Conservation (phyloP, 2,888 invertebrate species). For the Mythimna loreyi region DNA sequence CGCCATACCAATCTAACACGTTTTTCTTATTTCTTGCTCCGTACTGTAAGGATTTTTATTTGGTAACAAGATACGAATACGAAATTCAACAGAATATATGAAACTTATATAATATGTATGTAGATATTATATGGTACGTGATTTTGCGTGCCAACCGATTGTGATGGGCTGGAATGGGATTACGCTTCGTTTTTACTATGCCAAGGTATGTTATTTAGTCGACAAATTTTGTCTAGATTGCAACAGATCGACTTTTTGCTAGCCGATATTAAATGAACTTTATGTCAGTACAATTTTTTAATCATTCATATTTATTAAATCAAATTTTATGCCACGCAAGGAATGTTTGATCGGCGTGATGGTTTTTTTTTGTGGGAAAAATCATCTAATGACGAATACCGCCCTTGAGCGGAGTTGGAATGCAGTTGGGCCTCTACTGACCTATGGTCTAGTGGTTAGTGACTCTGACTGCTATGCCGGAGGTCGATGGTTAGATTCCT, state of each 20-base stretch:
- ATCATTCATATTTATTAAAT: not conserved
- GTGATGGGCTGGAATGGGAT: constrained; percentile 10
- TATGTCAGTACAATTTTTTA: constrained; percentile 6
- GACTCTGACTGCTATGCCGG: no score
- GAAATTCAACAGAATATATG: constrained; percentile 39
- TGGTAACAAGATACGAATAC: constrained; percentile 54
- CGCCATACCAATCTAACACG: constrained; percentile 38
- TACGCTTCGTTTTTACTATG: not conserved
- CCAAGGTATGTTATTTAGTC: not conserved
- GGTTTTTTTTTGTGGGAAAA: no score
- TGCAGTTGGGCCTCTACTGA: no score
- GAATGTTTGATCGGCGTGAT: no score
- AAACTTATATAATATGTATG: constrained; percentile 24
- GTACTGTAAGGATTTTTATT: constrained; percentile 52
- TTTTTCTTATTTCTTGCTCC: constrained; percentile 41
- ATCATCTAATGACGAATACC: no score
- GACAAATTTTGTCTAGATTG: not conserved
- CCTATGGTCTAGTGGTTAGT: no score
- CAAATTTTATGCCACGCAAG: no score
- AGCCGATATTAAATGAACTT: not conserved
- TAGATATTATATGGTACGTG: constrained; percentile 33
- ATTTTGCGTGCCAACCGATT: constrained; percentile 13
- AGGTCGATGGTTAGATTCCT: no score
- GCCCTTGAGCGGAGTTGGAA: no score
- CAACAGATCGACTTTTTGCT: not conserved